These are phyloP conservation scores for Xenopus tropicalis DNA, from an alignment of 2,113 vertebrate genomes.

Conservation along the genomic window UCB_Xtro_10.0 CM004448.2:76295501-76296000, in stretches of 20 bases:
- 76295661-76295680: conserved; percentile 61
- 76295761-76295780: conserved; percentile 65
- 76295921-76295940: too few relatives aligned
- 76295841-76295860: conserved; percentile 62
- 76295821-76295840: conserved; percentile 52
- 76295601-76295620: too few relatives aligned
- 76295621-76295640: background rate
- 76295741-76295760: conserved; percentile 56
- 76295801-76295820: conserved; percentile 62
- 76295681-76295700: conserved; percentile 61
- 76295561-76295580: too few relatives aligned
- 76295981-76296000: too few relatives aligned
- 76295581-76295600: too few relatives aligned
- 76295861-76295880: conserved; percentile 27
- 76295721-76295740: conserved; percentile 69
- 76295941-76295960: too few relatives aligned
- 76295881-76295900: background rate
- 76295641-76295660: conserved; percentile 59
- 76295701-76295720: conserved; percentile 64
- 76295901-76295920: background rate
- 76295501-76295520: too few relatives aligned
- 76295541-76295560: too few relatives aligned
- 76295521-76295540: too few relatives aligned
- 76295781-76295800: conserved; percentile 58
- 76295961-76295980: too few relatives aligned